Evolutionary conservation across 2,888 invertebrate species (phyloP).

Genomic region (Empis stercorea): DNA sequence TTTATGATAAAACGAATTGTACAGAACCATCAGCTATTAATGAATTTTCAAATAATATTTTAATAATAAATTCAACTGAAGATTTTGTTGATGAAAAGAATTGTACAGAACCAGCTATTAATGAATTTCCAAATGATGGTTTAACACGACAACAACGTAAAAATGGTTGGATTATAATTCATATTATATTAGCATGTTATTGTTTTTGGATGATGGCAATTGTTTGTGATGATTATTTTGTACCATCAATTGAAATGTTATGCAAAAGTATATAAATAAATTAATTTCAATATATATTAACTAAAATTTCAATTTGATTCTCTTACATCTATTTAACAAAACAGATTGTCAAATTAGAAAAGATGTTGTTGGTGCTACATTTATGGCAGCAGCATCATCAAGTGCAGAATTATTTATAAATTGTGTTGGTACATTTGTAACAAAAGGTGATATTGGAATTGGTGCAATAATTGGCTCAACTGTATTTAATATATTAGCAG

Average conservation of each 20-base stretch:
- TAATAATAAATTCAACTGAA: conserved; percentile 34
- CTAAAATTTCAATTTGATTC: background rate
- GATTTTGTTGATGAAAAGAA: too few species aligned
- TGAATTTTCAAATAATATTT: conserved; percentile 67
- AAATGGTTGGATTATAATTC: conserved; percentile 20
- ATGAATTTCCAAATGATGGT: conserved; percentile 69
- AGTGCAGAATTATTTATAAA: conserved; percentile 84
- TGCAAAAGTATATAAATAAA: conserved; percentile 59
- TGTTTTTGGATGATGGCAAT: conserved; percentile 67
- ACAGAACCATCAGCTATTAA: conserved; percentile 61
- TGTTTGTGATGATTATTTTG: conserved; percentile 80
- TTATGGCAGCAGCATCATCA: conserved; percentile 90
- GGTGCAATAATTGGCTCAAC: conserved; percentile 76
- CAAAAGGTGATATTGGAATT: conserved; percentile 71
- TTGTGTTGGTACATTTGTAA: conserved; percentile 75
- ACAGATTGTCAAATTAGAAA: background rate
- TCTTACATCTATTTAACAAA: too few species aligned
- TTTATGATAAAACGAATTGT: conserved; percentile 48
- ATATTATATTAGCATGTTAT: conserved; percentile 40
- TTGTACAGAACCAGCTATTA: conserved; percentile 61
- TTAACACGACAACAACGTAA: conserved; percentile 52
- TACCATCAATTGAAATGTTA: conserved; percentile 70
- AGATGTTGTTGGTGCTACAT: conserved; percentile 86
- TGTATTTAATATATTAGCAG: conserved; percentile 72
- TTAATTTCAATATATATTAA: conserved; percentile 2